Base-by-base conservation (phyloP, 1,140 invertebrate species). In the Onthophagus taurus region DNA sequence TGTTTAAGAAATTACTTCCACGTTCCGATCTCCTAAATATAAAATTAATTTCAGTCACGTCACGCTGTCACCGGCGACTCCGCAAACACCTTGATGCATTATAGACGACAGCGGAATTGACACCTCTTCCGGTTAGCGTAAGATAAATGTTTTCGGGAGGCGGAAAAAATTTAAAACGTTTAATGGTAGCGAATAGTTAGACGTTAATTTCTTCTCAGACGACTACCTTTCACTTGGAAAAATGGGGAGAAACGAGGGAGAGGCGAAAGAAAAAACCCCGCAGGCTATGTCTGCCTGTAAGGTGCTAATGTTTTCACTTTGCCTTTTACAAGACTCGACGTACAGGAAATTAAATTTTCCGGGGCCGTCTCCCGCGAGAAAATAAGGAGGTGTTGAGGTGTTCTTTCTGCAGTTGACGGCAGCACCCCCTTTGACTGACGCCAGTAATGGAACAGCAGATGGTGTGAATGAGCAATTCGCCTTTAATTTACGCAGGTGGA, bases 321-420 rank as follows among this genome's bases (percentile, higher is more conserved):
- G 54, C 57, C 54, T 58, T n/a, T 58, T 55, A 52, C 51, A 57
- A 55, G 52, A 58, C 49, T 51, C 57, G 58, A 53, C 56, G 56
- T 49, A 52, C 60, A 64, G 62, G 62, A 64, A 64, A 64, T 64
- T 64, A 63, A 64, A 64, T 64, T 64, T 64, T 57, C n/a, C n/a
- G n/a, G n/a, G n/a, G n/a, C n/a, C n/a, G n/a, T n/a, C n/a, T 51
- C 60, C 50, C 51, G 57, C 58, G 57, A 61, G 62, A 59, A 58
- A 64, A 63, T 62, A 62, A 58, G 59, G 60, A 60, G 59, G n/a
- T 56, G 60, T 49, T 53, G 53, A 56, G 60, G 50, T 55, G 53
- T 56, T 53, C 52, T 59, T 58, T 62, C 58, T 61, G 60, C 35
- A 48, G 34, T 49, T 62, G 61, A 62, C 60, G 57, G 50, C 46